phyloP scores from a whole-genome alignment of 2,888 invertebrate species.

The Drosophila macrothrix region DNA sequence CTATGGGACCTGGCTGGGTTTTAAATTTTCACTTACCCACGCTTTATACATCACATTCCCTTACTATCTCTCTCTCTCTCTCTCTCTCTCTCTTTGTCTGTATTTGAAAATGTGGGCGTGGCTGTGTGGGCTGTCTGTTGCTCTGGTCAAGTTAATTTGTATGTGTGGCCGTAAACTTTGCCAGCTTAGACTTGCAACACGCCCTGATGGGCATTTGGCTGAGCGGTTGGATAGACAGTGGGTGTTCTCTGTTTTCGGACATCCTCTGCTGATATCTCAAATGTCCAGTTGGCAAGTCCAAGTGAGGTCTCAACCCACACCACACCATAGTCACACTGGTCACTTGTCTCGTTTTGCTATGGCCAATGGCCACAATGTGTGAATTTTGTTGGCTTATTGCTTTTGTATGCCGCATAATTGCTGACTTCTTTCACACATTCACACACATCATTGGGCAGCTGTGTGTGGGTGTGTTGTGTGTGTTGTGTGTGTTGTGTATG shows the following conservation, averaged over 20 bases:
- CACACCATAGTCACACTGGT: not conserved
- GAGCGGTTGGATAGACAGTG: slow-evolving; percentile 14
- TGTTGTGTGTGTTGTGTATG: slow-evolving; percentile 4
- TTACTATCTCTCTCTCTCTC: not conserved
- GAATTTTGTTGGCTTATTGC: slow-evolving; percentile 81
- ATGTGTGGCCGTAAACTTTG: slow-evolving; percentile 79
- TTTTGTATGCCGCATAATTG: slow-evolving; percentile 80
- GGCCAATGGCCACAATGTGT: slow-evolving; percentile 70
- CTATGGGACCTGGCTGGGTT: slow-evolving; percentile 43
- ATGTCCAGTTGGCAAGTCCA: slow-evolving; percentile 66
- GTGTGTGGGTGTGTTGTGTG: slow-evolving; percentile 13
- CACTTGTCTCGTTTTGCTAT: slow-evolving; percentile 29
- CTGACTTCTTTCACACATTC: slow-evolving; percentile 78
- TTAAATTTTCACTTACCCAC: slow-evolving; percentile 52
- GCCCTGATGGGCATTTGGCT: slow-evolving; percentile 65
- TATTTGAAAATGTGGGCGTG: slow-evolving; percentile 74
- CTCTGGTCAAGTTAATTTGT: slow-evolving; percentile 78
- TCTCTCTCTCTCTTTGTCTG: slow-evolving; percentile 19
- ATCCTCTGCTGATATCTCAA: slow-evolving; percentile 68
- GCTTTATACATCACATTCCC: not conserved
- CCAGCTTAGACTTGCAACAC: slow-evolving; percentile 77
- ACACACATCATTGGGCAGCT: slow-evolving; percentile 63
- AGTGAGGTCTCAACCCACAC: slow-evolving; percentile 34
- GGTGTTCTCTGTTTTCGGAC: slow-evolving; percentile 31
- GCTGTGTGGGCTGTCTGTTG: slow-evolving; percentile 58